Percentiles rank a stretch among this genome's conserved stretches.
Conservation (phyloP, 2,888 invertebrate genomes). For the Teinopalpus imperialis region DNA sequence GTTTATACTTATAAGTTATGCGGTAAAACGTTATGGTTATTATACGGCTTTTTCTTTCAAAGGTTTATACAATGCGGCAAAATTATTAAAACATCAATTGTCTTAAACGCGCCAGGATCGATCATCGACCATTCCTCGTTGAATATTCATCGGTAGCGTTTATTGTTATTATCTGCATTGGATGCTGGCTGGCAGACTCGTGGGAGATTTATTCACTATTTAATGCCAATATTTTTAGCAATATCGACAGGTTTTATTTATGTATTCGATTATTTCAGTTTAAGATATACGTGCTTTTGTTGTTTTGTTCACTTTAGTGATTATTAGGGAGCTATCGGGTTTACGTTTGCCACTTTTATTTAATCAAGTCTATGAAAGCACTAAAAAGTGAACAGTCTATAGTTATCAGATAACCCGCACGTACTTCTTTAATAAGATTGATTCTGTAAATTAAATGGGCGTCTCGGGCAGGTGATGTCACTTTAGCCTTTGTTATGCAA, state of each 20-base stretch:
- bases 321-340: no score
- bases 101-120: constrained; percentile 10
- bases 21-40: no score
- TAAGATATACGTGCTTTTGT: no score
- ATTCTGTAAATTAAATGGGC: neutral
- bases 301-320: no score
- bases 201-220: constrained; percentile 10
- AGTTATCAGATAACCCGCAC: no score
- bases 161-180: constrained; percentile 16
- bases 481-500: constrained; percentile 12
- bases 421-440: neutral
- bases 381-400: no score
- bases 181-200: neutral
- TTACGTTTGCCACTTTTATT: no score
- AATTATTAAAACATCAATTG: constrained; percentile 15
- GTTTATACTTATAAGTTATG: no score
- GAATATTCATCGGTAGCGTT: constrained; percentile 22
- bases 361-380: no score
- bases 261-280: constrained; percentile 1
- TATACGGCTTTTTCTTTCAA: no score
- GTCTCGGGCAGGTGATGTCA: constrained; percentile 9
- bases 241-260: constrained; percentile 17
- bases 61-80: neutral
- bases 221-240: constrained; percentile 8
- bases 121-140: constrained; percentile 11